Evolutionary conservation across 2,888 invertebrate species (phyloP), one percentile per base, ranked within the genome.

Genomic region (Anarsia innoxiella): DNA sequence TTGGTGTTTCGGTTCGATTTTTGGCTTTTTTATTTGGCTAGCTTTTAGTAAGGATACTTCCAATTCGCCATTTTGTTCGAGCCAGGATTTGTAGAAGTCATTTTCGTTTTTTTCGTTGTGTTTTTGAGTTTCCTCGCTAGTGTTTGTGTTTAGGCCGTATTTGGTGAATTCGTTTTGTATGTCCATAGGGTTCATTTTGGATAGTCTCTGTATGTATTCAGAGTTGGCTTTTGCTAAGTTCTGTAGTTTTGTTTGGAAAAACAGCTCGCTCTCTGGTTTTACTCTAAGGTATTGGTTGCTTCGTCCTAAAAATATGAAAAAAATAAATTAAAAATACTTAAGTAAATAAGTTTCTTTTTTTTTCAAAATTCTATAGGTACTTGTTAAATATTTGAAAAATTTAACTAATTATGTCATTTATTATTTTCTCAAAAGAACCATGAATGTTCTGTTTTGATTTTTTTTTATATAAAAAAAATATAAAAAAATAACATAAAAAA

Each of bases 81-180:
- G 37, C 86, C 86, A 86, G 0, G 78, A 72, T 26, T 85, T 85
- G 48, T 86, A 82, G 36, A 69, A 85, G 16, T 86, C 86, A 31
- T 85, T 82, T 45, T 83, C 84, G 0, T 62, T 48, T 52, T 69
- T 71, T 0, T 67, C 69, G 0, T 51, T 44, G 0, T 48, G 50
- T 41, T 76, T 74, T 5, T 66, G 66, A 3, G 56, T 54, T 0
- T 56, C 57, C 0, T 79, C 76, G 0, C 43, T 36, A 1, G 58
- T 35, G 44, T 67, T 71, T 0, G 76, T 72, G 3, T 69, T 72
- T 1, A 83, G 63, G 1, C 83, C 83, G 45, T 83, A 83, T 49
- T 83, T 83, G 0, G 69, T 67, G 36, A 80, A 80, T 39, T 84
- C 83, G 6, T 71, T 71, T 10, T 73, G 63, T 8, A 84, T 79